phyloP scores from a whole-genome alignment of 2,888 invertebrate genomes.

The Eupithecia insigniata region DNA sequence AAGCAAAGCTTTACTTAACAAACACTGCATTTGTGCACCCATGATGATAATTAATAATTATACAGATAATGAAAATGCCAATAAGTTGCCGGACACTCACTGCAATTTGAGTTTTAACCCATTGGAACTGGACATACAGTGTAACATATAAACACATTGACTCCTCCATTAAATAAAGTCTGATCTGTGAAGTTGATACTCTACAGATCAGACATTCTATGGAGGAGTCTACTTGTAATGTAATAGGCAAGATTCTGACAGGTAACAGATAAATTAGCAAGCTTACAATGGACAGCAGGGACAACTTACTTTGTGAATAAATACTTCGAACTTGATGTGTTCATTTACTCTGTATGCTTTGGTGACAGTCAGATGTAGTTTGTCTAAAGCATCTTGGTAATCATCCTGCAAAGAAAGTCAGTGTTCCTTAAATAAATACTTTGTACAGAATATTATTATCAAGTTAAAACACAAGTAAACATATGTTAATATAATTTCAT shows the following conservation, averaged over 20 bases:
- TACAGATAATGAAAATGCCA: not conserved
- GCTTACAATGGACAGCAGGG: not conserved
- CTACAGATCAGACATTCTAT: too few relatives aligned
- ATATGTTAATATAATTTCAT: not conserved
- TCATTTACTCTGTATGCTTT: slow-evolving; percentile 98
- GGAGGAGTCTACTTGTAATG: too few relatives aligned
- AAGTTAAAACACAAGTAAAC: not conserved
- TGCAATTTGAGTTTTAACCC: not conserved
- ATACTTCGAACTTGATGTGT: slow-evolving; percentile 98
- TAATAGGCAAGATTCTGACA: too few relatives aligned
- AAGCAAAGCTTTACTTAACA: not conserved
- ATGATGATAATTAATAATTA: slow-evolving; percentile 10
- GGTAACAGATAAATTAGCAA: not conserved
- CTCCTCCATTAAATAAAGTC: too few relatives aligned
- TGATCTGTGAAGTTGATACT: too few relatives aligned
- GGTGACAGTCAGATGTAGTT: slow-evolving; percentile 96
- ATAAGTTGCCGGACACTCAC: not conserved
- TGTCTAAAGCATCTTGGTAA: slow-evolving; percentile 97
- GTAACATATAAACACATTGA: not conserved
- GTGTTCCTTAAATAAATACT: not conserved
- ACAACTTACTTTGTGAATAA: slow-evolving; percentile 93
- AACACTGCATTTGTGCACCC: not conserved
- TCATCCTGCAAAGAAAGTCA: slow-evolving; percentile 89
- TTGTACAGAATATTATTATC: not conserved
- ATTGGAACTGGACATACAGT: not conserved